A percentile compares a stretch with the other conserved stretches of the same genome.
Conservation (phyloP, 2,797 vertebrate species). For the Brachyrhaphis roseni region DNA sequence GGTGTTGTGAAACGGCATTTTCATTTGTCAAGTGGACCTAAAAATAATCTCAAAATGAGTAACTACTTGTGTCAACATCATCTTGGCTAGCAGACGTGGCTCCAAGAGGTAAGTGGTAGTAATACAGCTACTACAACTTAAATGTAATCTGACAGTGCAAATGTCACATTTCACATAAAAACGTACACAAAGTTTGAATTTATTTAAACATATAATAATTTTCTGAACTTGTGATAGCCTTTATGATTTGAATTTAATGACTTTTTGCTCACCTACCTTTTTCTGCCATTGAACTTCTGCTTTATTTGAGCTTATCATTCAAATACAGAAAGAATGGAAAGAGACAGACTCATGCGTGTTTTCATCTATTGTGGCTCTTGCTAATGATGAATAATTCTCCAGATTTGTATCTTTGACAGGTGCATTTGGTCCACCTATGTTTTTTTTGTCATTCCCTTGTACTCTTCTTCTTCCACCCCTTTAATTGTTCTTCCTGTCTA, state of each 20-base stretch:
- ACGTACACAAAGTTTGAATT: slow-evolving; percentile 20
- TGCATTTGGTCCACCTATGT: slow-evolving; percentile 41
- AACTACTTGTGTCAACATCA: not conserved
- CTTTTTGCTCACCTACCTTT: slow-evolving; percentile 46
- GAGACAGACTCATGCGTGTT: slow-evolving; percentile 7
- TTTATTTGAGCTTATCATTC: slow-evolving; percentile 55
- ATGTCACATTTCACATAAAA: slow-evolving; percentile 2
- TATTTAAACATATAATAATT: not conserved
- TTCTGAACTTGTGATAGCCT: slow-evolving; percentile 14
- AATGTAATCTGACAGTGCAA: not conserved
- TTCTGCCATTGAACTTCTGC: slow-evolving; percentile 57
- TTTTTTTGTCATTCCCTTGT: slow-evolving; percentile 5
- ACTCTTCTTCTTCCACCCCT: slow-evolving; percentile 22
- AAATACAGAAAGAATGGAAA: slow-evolving; percentile 24
- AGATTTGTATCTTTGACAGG: slow-evolving; percentile 53
- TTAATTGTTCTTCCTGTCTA: slow-evolving; percentile 17
- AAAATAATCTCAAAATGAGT: not conserved
- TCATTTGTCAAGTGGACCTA: not conserved
- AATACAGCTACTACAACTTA: not conserved
- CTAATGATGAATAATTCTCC: slow-evolving; percentile 62
- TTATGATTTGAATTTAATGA: slow-evolving; percentile 25
- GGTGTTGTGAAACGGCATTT: not conserved
- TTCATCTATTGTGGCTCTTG: slow-evolving; percentile 11
- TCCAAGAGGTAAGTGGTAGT: not conserved
- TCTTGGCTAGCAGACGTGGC: not conserved